A percentile compares a stretch with the other conserved stretches of the same genome.
phyloP scores from a whole-genome alignment of 2,113 vertebrate species.

The Phalacrocorax brasilianus region DNA sequence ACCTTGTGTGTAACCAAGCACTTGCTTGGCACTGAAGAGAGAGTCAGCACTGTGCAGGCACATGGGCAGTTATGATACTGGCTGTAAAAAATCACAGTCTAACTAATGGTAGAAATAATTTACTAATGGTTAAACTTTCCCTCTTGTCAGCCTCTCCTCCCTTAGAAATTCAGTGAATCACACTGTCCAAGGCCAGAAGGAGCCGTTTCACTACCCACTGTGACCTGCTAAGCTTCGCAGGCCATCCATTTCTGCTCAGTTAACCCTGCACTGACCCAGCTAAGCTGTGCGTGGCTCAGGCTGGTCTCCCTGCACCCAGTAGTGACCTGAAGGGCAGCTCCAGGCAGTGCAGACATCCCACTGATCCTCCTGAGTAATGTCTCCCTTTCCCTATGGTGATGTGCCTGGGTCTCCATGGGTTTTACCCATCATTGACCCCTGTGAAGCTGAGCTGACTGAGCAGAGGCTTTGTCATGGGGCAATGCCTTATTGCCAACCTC shows the following conservation, averaged over 20 bases:
- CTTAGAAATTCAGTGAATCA: neutral
- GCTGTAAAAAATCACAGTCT: neutral
- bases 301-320: neutral
- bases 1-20: neutral
- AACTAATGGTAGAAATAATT: neutral
- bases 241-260: neutral
- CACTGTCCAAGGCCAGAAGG: neutral
- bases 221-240: neutral
- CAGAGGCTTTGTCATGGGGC: neutral
- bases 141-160: neutral
- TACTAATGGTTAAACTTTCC: neutral
- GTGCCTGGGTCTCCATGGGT: neutral
- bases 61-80: neutral
- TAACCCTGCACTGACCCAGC: neutral
- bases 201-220: neutral
- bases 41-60: neutral
- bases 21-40: neutral
- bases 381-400: neutral
- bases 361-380: neutral
- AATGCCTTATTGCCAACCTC: neutral
- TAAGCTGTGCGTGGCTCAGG: neutral
- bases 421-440: neutral
- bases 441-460: neutral
- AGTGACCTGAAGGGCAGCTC: neutral
- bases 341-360: fast-evolving